Percentiles rank a stretch among this genome's conserved stretches.
These are phyloP conservation scores for Sebastes trivittatus DNA, from an alignment of 2,797 vertebrate species.

Conservation along the genomic window DNA sequence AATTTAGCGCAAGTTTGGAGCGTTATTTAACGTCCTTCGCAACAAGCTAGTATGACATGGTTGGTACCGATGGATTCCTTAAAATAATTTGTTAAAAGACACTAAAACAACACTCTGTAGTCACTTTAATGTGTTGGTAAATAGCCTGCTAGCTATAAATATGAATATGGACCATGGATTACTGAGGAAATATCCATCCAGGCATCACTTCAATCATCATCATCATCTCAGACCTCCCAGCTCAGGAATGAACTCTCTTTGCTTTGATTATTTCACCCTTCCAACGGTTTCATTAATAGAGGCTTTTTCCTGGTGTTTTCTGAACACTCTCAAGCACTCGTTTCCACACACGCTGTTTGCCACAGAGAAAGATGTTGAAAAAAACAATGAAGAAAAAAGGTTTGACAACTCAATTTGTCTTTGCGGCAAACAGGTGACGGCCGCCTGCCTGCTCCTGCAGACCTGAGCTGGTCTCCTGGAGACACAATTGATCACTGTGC, in stretches of 20 bases:
- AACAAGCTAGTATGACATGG: too few relatives aligned
- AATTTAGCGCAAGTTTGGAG: too few relatives aligned
- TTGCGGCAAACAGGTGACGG: slow-evolving; percentile 28
- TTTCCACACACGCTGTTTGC: not conserved
- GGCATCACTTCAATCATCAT: too few relatives aligned
- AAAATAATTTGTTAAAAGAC: too few relatives aligned
- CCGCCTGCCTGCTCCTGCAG: slow-evolving; percentile 1
- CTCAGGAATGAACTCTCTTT: not conserved
- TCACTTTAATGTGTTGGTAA: not conserved
- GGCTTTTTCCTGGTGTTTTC: not conserved
- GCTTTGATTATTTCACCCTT: not conserved
- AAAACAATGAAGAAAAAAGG: not conserved
- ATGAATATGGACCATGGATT: not conserved
- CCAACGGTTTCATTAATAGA: not conserved
- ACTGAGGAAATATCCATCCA: not conserved
- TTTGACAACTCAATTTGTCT: slow-evolving; percentile 37
- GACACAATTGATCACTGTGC: slow-evolving; percentile 3
- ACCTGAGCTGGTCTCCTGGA: not conserved
- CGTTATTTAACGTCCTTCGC: accelerated
- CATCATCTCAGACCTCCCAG: not conserved
- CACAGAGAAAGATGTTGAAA: not conserved
- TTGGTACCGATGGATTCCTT: too few relatives aligned
- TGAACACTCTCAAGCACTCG: not conserved
- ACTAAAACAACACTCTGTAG: not conserved
- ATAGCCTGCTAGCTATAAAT: not conserved